phyloP scores from a whole-genome alignment of 2,113 vertebrate species.

The Pelobates fuscus region DNA sequence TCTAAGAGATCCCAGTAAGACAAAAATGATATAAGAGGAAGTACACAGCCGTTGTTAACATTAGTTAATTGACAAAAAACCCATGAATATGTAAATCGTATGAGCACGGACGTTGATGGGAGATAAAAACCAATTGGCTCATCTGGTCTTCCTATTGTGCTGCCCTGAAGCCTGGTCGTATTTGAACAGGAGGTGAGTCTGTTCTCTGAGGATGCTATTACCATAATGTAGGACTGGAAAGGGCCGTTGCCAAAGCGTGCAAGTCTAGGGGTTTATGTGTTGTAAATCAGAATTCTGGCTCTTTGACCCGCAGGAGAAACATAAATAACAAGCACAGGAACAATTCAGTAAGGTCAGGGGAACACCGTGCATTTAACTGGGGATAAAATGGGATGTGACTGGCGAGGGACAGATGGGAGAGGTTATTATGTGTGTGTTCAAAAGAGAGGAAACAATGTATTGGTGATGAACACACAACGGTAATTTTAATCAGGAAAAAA shows the following conservation, averaged over 20 bases:
- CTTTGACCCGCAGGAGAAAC: slow-evolving; percentile 18
- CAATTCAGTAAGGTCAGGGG: slow-evolving; percentile 10
- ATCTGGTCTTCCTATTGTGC: not conserved
- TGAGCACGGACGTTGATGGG: not conserved
- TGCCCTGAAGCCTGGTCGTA: not conserved
- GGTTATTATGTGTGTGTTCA: not conserved
- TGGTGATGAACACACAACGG: not conserved
- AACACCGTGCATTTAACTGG: not conserved
- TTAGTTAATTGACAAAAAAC: not conserved
- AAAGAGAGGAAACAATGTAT: not conserved
- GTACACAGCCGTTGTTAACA: not conserved
- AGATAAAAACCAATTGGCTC: not conserved
- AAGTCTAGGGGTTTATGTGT: not conserved
- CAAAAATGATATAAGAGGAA: too few relatives aligned
- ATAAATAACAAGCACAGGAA: slow-evolving; percentile 38
- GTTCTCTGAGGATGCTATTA: slow-evolving; percentile 14
- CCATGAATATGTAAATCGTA: not conserved
- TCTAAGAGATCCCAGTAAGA: too few relatives aligned
- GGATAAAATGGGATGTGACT: not conserved
- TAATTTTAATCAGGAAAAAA: slow-evolving; percentile 29
- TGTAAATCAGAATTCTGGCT: slow-evolving; percentile 41
- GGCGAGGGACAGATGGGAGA: slow-evolving; percentile 22
- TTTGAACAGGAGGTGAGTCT: not conserved
- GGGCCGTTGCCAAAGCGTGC: not conserved
- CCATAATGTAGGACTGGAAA: slow-evolving; percentile 30